Evolutionary conservation across 2,888 invertebrate species (phyloP), one percentile per base, ranked within the genome.

Genomic region (Cerastis leucographa): DNA sequence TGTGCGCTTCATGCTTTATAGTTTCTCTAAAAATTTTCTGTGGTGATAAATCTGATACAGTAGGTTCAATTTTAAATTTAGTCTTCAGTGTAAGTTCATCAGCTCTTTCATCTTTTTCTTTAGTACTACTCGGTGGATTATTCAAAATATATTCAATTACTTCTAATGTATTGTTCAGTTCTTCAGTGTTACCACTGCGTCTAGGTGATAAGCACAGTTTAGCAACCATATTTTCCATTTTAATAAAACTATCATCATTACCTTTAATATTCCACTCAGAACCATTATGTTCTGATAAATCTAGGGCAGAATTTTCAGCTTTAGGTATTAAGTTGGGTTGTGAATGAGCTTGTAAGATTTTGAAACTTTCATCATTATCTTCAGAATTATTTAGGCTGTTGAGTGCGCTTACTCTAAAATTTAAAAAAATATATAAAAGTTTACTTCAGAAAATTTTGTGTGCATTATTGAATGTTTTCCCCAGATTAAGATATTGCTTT

Each of bases 341-440:
- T 14, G 95, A 95, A 85, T 92, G 93, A 54, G 92, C 89, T 91
- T 95, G 92, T 78, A 95, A 93, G 51, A 95, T 90, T 87, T 91
- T 92, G 4, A 94, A 69, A 85, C 94, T 93, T 56, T 84, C 81
- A 71, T 93, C 85, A 35, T 76, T 65, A 56, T 91, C 86, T 49
- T 86, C 82, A 74, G 85, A 65, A n/a, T 79, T 66, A n/a, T 64
- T 80, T 1, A 85, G 89, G 59, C 85, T 89, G 64, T 71, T 86
- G 11, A 40, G 66, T 61, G 71, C 82, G 83, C 88, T 86, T 25
- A 44, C 74, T 54, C 88, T 88, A 42, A 46, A 9, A 42, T 3
- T 2, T 56, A 51, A 4, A 46, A 61, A 54, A 66, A 40, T n/a
- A n/a, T n/a, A 19, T 64, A 14, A 46, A n/a, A 12, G 29, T 14